Evolutionary conservation across 2,888 invertebrate genomes (phyloP).

Genomic region (Pollenia labialis): DNA sequence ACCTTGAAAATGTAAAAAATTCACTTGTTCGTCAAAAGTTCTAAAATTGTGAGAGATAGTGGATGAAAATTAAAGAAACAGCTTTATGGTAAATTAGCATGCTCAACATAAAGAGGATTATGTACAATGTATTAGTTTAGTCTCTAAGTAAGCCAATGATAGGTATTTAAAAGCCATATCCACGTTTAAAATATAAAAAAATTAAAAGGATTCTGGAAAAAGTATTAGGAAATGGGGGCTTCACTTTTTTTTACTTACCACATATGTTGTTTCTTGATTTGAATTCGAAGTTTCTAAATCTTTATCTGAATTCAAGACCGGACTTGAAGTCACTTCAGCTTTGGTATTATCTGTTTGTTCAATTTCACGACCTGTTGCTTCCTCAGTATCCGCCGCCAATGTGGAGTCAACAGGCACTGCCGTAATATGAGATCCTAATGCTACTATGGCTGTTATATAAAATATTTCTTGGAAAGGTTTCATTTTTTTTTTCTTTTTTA

Average conservation of each 20-base stretch:
- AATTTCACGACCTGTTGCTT: conserved; percentile 6
- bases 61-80: too few relatives aligned
- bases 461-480: conserved; percentile 56
- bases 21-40: too few relatives aligned
- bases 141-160: too few relatives aligned
- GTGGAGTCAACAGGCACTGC: conserved; percentile 53
- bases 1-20: too few relatives aligned
- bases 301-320: conserved; percentile 1
- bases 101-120: too few relatives aligned
- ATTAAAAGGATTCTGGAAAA: neutral
- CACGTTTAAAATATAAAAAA: neutral
- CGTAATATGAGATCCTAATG: conserved; percentile 48
- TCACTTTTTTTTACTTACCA: conserved; percentile 49
- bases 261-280: conserved; percentile 53
- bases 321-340: conserved; percentile 6
- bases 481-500: conserved; percentile 29
- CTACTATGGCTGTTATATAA: conserved; percentile 64
- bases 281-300: conserved; percentile 60
- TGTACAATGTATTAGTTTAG: too few relatives aligned
- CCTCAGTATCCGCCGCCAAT: neutral
- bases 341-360: conserved; percentile 13
- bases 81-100: too few relatives aligned
- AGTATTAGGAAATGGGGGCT: neutral
- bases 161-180: too few relatives aligned
- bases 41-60: too few relatives aligned